Percentiles rank a stretch among this genome's conserved stretches.
Conservation (phyloP, 2,888 invertebrate species). For the Sarcophaga carnaria region DNA sequence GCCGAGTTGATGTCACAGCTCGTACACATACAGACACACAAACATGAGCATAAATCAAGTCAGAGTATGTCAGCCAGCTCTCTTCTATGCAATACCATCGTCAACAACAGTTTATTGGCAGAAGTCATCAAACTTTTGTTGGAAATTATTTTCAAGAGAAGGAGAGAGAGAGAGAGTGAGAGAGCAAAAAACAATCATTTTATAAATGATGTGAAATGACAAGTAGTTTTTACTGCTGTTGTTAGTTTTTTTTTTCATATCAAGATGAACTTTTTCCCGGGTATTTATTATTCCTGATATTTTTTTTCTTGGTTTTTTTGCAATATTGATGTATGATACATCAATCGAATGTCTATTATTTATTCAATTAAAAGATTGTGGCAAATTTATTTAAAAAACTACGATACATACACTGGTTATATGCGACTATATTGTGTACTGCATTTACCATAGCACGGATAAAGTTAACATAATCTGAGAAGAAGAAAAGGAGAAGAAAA, state of each 20-base stretch:
- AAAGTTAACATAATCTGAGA: no score
- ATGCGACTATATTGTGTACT: neutral
- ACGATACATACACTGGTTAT: neutral
- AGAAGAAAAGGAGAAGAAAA: no score
- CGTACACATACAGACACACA: neutral
- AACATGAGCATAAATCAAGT: slow-evolving; percentile 36
- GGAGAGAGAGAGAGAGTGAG: no score
- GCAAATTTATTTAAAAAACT: neutral
- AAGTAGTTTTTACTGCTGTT: neutral
- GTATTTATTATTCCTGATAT: neutral
- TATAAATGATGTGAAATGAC: neutral
- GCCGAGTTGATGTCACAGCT: neutral
- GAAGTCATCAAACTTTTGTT: no score
- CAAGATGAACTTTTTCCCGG: neutral
- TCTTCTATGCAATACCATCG: neutral
- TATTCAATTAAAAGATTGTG: neutral
- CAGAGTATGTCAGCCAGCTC: neutral
- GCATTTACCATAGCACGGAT: neutral
- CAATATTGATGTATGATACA: neutral
- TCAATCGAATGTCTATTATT: neutral
- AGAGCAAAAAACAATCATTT: neutral
- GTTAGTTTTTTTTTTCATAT: neutral
- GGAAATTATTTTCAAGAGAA: no score
- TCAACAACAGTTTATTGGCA: no score
- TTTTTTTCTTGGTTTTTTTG: neutral